Evolutionary conservation across 2,797 vertebrate species (phyloP), one percentile per base, ranked within the genome.

Genomic region (Podargus strigoides): DNA sequence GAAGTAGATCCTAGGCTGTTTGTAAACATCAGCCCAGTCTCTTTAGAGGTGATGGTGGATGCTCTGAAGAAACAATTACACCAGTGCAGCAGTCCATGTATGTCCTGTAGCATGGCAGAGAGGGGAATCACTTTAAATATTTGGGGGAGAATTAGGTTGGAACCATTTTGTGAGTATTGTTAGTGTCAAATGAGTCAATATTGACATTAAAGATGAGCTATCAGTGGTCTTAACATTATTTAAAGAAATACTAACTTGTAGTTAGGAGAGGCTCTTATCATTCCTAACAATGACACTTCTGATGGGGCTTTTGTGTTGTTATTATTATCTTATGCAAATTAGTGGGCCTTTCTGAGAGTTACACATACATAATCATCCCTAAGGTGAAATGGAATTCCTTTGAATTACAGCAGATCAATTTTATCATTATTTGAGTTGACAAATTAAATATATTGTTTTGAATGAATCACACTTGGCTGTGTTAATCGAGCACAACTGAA

Each of bases 401-500:
- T 79, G 52, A 93, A 90, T 87, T 85, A 79, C 22, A 69, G 32
- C 19, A 74, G 60, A 92, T 89, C 26, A 69, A 37, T 81, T 90
- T 82, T 92, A 83, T 68, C 17, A 10, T 82, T 95, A 85, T 59
- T 82, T 84, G 64, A 84, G 36, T 70, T 93, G 75, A 73, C 69
- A 95, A 91, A 94, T 76, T 75, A 74, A 85, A 81, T 58, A 11
- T 23, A 56, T 84, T 87, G 50, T 93, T 95, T 86, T 63, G 87
- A 90, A 59, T 93, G 60, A 93, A 89, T 88, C 62, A 74, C 20
- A 44, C 36, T 83, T 60, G 47, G 39, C 47, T 69, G 34, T 68
- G n/a, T 81, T 66, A 85, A 74, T 44, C 7, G 22, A 84, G 55
- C 69, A 39, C 60, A 80, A 81, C 59, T 80, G 47, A 91, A 83